These are phyloP conservation scores for Gari tellinella DNA, from an alignment of 2,888 invertebrate species.

Conservation along the genomic window DNA sequence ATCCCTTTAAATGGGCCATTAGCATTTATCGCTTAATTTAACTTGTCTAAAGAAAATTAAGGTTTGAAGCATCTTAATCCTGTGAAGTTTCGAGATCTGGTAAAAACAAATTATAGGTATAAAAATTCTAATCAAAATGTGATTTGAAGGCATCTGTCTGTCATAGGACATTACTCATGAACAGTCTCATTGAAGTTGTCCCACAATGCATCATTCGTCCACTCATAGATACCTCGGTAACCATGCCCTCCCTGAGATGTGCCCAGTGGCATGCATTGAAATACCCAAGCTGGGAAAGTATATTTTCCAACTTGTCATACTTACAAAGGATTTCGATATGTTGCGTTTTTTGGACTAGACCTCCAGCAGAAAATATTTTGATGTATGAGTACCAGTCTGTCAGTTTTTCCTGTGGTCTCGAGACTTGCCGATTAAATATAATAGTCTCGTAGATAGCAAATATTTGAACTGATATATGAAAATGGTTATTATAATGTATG, in stretches of 20 bases:
- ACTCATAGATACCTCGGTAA: conserved; percentile 50
- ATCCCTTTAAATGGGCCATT: no score
- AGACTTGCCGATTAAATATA: conserved; percentile 50
- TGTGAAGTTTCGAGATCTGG: no score
- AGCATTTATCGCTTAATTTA: no score
- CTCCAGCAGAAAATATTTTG: conserved; percentile 49
- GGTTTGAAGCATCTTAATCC: no score
- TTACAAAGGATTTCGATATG: conserved; percentile 56
- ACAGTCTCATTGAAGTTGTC: conserved; percentile 25
- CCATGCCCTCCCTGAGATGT: conserved; percentile 27
- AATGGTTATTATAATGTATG: conserved; percentile 47
- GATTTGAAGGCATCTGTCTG: conserved; percentile 48
- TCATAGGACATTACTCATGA: conserved; percentile 36
- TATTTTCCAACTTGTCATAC: conserved; percentile 56
- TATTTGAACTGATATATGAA: conserved; percentile 46
- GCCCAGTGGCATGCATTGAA: conserved; percentile 45
- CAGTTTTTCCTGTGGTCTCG: conserved; percentile 33
- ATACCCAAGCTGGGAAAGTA: conserved; percentile 51
- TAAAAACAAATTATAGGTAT: no score
- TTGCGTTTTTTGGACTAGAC: conserved; percentile 48
- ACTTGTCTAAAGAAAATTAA: no score
- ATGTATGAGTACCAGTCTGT: conserved; percentile 44
- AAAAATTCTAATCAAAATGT: conserved; percentile 35
- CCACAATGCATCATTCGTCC: conserved; percentile 13
- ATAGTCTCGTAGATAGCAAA: no score